phyloP scores from a whole-genome alignment of 37 sponge, comb jelly and placozoan genomes.

The Cladorhizidae sp. region DNA sequence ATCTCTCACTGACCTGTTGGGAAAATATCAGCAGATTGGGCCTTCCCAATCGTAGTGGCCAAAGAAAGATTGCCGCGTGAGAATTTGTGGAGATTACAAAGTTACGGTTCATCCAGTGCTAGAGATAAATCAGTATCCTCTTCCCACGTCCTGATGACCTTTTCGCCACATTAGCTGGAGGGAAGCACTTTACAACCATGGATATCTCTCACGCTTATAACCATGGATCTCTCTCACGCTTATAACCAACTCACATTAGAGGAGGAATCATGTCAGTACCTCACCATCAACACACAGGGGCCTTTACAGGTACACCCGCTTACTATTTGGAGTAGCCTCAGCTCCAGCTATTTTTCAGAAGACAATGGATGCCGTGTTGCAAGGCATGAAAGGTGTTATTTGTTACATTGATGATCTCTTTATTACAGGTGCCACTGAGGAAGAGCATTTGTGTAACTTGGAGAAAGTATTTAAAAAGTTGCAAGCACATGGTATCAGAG shows the following conservation, averaged over 20 bases:
- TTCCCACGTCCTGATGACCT: slow-evolving; percentile 40
- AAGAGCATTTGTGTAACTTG: slow-evolving; percentile 15
- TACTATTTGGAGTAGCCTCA: slow-evolving; percentile 42
- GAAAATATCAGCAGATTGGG: slow-evolving; percentile 40
- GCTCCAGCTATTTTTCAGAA: slow-evolving; percentile 45
- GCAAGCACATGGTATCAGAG: background rate
- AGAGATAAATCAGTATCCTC: slow-evolving; percentile 31
- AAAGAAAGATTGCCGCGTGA: slow-evolving; percentile 20
- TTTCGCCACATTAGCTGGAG: slow-evolving; percentile 36
- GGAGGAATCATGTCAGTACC: slow-evolving; percentile 1
- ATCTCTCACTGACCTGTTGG: too few relatives aligned
- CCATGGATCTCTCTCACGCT: slow-evolving; percentile 52
- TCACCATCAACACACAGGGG: slow-evolving; percentile 42
- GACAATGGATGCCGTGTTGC: slow-evolving; percentile 24
- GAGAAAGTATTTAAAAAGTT: slow-evolving; percentile 23
- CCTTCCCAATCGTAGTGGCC: slow-evolving; percentile 39
- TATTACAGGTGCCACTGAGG: slow-evolving; percentile 3
- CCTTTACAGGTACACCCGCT: slow-evolving; percentile 14
- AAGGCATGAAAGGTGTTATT: slow-evolving; percentile 3
- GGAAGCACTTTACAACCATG: slow-evolving; percentile 42
- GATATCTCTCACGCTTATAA: slow-evolving; percentile 56
- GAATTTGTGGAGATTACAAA: slow-evolving; percentile 61
- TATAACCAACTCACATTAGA: slow-evolving; percentile 34
- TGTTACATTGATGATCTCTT: slow-evolving; percentile 40
- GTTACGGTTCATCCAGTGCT: slow-evolving; percentile 38